Base-by-base conservation (phyloP, 2,113 vertebrate genomes). In the Arothron firmamentum region DNA sequence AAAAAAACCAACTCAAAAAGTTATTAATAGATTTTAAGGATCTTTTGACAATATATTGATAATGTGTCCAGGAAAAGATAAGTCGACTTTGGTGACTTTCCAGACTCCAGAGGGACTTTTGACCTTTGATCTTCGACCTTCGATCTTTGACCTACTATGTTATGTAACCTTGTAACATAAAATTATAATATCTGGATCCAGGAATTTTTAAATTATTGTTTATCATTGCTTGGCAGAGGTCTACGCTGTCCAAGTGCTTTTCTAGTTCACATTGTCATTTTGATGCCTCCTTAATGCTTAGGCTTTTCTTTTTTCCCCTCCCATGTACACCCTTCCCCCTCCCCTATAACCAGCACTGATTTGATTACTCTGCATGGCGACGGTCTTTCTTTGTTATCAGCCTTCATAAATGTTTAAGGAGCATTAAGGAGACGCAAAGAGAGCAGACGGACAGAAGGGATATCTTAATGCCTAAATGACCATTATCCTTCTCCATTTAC, bases 381-480 rank as follows among this genome's bases (percentile, higher is more conserved):
- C 53, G 12, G 60, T 62, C 79, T 70, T 56, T 81, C 83, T 78
- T 86, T 85, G 85, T 86, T 88, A 88, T 88, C 87, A 82, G 74
- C 82, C 79, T 81, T 88, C 87, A 88, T 88, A 85, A 88, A 88
- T 88, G 87, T 88, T 88, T 87, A 86, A 88, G 72, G 80, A 79
- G 79, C 85, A 88, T 87, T 88, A 88, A 80, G 77, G 73, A 83
- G 82, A 84, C 28, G n/a, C 64, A 78, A 55, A 75, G 56, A 62
- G 73, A 58, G 76, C 67, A 56, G 84, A 72, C 41, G 19, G 79
- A 76, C 65, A 53, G 71, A 69, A 61, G 55, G 67, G 75, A 65
- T 76, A 75, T 73, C 84, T 85, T 85, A 87, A 86, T 87, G 85
- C 76, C 70, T 86, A 82, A 87, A 86, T 86, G 72, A 85, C 85